Percentiles rank a stretch among this genome's conserved stretches.
phyloP scores from a whole-genome alignment of 2,113 vertebrate genomes.

The Myrmecophaga tridactyla region DNA sequence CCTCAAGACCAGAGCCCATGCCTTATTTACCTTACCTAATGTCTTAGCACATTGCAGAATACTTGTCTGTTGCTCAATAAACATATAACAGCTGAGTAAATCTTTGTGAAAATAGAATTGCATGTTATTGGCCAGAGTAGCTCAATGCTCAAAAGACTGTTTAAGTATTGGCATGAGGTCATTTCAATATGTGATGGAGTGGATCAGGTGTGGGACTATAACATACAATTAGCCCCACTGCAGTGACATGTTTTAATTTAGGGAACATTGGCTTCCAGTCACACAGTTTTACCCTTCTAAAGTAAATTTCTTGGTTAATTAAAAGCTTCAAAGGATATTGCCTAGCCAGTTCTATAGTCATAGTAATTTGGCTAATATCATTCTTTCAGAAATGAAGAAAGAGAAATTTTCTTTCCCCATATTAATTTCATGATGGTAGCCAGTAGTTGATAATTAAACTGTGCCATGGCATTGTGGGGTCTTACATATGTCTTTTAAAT shows the following conservation, averaged over 20 bases:
- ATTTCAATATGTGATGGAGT: neutral
- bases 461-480: neutral
- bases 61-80: neutral
- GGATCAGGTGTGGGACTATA: neutral
- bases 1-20: neutral
- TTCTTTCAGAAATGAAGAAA: constrained; percentile 41
- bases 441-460: constrained; percentile 34
- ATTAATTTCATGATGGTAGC: neutral
- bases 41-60: neutral
- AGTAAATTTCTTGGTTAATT: constrained; percentile 1
- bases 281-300: neutral
- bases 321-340: constrained; percentile 1
- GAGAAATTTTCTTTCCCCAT: constrained; percentile 10
- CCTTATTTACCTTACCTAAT: neutral
- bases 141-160: neutral
- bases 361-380: neutral
- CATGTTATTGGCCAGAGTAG: neutral
- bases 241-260: neutral
- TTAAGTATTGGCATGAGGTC: neutral
- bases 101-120: neutral
- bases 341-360: neutral
- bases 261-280: neutral
- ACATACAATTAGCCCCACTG: neutral
- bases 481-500: neutral
- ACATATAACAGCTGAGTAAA: neutral